phyloP scores from a whole-genome alignment of 2,797 vertebrate genomes.

The Phalloptychus januarius region DNA sequence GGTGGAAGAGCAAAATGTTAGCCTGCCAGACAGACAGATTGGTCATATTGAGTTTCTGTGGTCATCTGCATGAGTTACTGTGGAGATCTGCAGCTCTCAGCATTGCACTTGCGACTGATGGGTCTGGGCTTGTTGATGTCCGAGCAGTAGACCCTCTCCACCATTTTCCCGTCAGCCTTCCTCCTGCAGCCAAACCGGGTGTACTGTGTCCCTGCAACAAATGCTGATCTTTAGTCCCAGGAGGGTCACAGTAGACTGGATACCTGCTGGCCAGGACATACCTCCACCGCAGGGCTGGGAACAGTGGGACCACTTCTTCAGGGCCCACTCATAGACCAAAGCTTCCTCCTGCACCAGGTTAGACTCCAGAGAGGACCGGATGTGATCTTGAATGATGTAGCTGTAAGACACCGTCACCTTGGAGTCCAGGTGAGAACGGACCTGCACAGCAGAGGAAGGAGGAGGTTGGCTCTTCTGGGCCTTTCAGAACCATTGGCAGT shows the following conservation, averaged over 20 bases:
- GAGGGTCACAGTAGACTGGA: background rate
- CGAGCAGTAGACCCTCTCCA: slow-evolving; percentile 89
- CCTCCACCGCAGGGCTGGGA: slow-evolving; percentile 96
- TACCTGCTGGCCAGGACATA: background rate
- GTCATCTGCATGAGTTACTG: slow-evolving; percentile 29
- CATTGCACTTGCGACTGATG: slow-evolving; percentile 91
- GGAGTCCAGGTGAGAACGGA: slow-evolving; percentile 83
- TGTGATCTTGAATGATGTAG: slow-evolving; percentile 92
- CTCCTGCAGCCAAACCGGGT: slow-evolving; percentile 95
- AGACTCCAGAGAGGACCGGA: slow-evolving; percentile 86
- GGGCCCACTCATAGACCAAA: slow-evolving; percentile 90
- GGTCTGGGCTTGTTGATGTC: slow-evolving; percentile 88
- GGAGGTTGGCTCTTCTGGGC: background rate
- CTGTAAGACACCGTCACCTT: slow-evolving; percentile 95
- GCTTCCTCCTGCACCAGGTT: slow-evolving; percentile 90
- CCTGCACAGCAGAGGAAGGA: slow-evolving; percentile 69
- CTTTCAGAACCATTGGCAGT: background rate
- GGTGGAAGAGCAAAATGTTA: slow-evolving; percentile 15
- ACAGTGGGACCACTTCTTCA: slow-evolving; percentile 96
- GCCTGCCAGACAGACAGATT: background rate
- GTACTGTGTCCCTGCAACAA: slow-evolving; percentile 89
- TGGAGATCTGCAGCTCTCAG: slow-evolving; percentile 83
- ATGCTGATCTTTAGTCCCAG: slow-evolving; percentile 1
- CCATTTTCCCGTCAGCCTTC: slow-evolving; percentile 93
- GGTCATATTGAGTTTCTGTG: background rate